These are phyloP conservation scores for Spilogale gracilis DNA, from an alignment of 2,113 vertebrate genomes.

Conservation along the genomic window DNA sequence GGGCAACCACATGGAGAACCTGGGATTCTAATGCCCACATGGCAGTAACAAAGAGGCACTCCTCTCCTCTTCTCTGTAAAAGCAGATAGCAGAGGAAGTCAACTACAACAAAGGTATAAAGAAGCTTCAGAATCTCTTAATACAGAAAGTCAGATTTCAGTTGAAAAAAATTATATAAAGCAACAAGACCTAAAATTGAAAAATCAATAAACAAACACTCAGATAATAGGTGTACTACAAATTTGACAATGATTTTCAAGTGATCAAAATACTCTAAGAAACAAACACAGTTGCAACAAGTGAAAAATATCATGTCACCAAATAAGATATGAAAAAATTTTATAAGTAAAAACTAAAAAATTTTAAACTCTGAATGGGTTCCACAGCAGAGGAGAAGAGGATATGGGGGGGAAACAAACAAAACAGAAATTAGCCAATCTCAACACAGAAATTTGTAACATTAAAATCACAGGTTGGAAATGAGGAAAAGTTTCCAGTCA, in stretches of 20 bases:
- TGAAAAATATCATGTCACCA: not conserved
- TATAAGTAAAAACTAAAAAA: not conserved
- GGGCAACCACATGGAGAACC: not conserved
- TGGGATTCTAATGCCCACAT: not conserved
- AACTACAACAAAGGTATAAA: not conserved
- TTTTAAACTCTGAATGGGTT: not conserved
- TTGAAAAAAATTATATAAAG: not conserved
- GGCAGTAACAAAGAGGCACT: not conserved
- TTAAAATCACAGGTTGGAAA: not conserved
- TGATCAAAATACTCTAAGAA: not conserved
- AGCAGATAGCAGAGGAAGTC: not conserved
- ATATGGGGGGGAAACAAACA: not conserved
- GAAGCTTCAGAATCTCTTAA: not conserved
- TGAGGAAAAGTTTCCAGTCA: not conserved
- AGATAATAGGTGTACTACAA: not conserved
- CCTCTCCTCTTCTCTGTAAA: not conserved
- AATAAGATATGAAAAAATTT: not conserved
- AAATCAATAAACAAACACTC: not conserved
- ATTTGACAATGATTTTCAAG: conserved; percentile 12
- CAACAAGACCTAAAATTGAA: not conserved
- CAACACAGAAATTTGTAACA: not conserved
- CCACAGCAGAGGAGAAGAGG: not conserved
- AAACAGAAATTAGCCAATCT: not conserved
- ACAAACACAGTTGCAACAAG: not conserved
- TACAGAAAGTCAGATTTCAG: not conserved